A percentile compares a stretch with the other conserved stretches of the same genome.
Evolutionary conservation across 2,888 invertebrate species (phyloP).

Genomic region (Hirtodrosophila cameraria): DNA sequence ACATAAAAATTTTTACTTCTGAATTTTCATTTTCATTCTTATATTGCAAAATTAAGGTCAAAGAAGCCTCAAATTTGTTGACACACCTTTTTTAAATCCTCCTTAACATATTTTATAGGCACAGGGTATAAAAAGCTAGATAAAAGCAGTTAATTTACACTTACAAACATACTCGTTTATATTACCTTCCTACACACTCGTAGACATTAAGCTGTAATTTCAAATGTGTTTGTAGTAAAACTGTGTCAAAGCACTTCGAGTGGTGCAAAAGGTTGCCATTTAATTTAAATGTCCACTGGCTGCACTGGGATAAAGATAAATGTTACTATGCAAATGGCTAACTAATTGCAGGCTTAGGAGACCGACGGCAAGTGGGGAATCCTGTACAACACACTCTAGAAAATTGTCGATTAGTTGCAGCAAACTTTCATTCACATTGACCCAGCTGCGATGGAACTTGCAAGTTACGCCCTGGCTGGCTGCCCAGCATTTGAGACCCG

Average conservation of each 20-base stretch:
- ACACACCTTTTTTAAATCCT: background rate
- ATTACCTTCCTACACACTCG: background rate
- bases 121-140: slow-evolving; percentile 38
- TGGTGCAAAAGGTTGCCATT: slow-evolving; percentile 35
- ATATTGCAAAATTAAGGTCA: background rate
- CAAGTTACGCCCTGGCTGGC: slow-evolving; percentile 37
- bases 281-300: slow-evolving; percentile 36
- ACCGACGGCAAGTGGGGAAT: slow-evolving; percentile 7
- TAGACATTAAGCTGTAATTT: slow-evolving; percentile 10
- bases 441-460: slow-evolving; percentile 25
- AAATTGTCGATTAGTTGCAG: slow-evolving; percentile 38
- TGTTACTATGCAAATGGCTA: slow-evolving; percentile 49
- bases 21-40: no score
- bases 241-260: slow-evolving; percentile 22
- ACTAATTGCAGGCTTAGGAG: slow-evolving; percentile 51
- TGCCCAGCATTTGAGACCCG: slow-evolving; percentile 42
- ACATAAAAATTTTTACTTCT: no score
- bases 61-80: background rate
- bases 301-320: background rate
- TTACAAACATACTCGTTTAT: slow-evolving; percentile 12
- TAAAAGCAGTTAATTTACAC: slow-evolving; percentile 60
- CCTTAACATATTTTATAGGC: background rate
- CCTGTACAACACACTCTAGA: slow-evolving; percentile 3
- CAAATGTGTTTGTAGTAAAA: slow-evolving; percentile 14
- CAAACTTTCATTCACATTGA: slow-evolving; percentile 46